Evolutionary conservation across 2,113 vertebrate genomes (phyloP).

Genomic region (Pipa parva): DNA sequence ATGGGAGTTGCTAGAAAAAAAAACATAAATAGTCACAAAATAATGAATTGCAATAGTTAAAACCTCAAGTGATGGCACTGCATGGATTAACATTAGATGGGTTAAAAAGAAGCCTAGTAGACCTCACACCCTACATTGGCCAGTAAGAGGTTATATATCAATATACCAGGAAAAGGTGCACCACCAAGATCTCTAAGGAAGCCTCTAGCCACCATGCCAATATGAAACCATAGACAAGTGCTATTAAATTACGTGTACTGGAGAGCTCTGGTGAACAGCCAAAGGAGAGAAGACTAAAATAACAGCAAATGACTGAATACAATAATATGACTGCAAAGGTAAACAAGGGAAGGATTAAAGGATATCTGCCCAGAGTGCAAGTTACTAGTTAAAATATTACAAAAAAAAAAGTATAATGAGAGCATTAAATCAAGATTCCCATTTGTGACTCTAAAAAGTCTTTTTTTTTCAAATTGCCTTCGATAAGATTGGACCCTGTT

Average conservation of each 20-base stretch:
- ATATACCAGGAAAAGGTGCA: not conserved
- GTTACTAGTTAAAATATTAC: too few species aligned
- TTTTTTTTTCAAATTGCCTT: too few species aligned
- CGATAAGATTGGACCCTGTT: too few species aligned
- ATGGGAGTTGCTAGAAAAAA: not conserved
- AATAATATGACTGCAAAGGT: constrained; percentile 17
- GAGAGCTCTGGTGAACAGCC: constrained; percentile 27
- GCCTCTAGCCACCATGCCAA: constrained; percentile 2
- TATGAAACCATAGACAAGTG: constrained; percentile 25
- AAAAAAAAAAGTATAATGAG: too few species aligned
- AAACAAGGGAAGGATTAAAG: not conserved
- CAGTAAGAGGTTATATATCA: not conserved
- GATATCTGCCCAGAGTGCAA: too few species aligned
- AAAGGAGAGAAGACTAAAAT: constrained; percentile 31
- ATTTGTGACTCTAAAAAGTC: too few species aligned
- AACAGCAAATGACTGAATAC: constrained; percentile 22
- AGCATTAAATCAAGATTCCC: too few species aligned
- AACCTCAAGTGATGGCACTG: not conserved
- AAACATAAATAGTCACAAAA: not conserved
- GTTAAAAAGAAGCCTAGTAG: not conserved
- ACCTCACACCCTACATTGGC: not conserved
- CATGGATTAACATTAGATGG: not conserved
- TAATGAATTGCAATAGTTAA: not conserved
- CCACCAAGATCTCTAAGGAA: constrained; percentile 5
- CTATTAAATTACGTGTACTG: constrained; percentile 39